Conservation (phyloP, 2,888 invertebrate species). For the Exephanes ischioxanthus region DNA sequence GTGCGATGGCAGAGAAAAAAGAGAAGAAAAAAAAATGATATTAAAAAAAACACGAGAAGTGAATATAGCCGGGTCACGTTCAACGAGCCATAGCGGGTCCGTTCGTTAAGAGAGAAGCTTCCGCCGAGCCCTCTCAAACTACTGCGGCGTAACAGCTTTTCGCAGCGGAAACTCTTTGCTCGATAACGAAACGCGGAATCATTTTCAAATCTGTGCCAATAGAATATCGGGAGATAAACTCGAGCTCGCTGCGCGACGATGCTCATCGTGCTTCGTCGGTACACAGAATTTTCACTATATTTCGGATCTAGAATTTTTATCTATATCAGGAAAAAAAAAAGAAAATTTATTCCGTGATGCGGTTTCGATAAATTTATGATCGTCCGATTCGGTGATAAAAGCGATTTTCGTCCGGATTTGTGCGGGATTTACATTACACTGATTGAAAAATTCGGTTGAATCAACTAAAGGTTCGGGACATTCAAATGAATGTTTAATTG, state of each 20-base stretch:
- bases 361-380: not conserved
- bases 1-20: not conserved
- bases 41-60: constrained; percentile 4
- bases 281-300: not conserved
- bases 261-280: not conserved
- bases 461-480: no score
- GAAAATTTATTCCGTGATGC: not conserved
- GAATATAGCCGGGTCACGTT: constrained; percentile 49
- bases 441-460: no score
- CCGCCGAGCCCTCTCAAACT: not conserved
- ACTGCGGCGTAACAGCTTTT: not conserved
- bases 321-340: not conserved
- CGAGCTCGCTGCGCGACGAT: not conserved
- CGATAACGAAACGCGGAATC: not conserved
- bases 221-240: not conserved
- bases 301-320: not conserved
- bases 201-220: not conserved
- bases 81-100: constrained; percentile 6
- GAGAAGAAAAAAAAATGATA: not conserved
- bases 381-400: not conserved
- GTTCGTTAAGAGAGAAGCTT: constrained; percentile 44
- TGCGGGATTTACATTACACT: no score
- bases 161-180: not conserved
- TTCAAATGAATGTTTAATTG: no score
- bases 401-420: not conserved